phyloP scores from a whole-genome alignment of 2,888 invertebrate genomes.

The Parelbella ahira region DNA sequence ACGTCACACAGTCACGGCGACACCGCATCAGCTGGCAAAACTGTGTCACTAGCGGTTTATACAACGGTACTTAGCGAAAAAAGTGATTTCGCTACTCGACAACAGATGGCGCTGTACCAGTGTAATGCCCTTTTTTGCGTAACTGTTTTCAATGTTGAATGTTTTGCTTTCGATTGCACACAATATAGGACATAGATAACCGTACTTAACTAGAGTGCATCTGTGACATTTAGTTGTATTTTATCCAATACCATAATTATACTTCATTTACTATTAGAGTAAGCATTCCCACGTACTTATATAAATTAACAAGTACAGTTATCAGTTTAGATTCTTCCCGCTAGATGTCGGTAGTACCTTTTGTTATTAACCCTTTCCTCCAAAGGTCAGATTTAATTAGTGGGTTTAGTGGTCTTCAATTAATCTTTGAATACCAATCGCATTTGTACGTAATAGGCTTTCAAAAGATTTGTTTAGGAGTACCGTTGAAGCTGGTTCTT shows the following conservation, averaged over 20 bases:
- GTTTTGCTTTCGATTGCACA: conserved; percentile 28
- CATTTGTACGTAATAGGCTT: neutral
- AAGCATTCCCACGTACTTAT: conserved; percentile 7
- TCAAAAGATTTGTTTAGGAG: conserved; percentile 39
- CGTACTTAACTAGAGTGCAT: conserved; percentile 32
- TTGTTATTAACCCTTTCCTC: no score
- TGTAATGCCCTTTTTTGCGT: conserved; percentile 25
- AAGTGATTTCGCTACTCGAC: conserved; percentile 51
- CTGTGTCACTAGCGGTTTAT: conserved; percentile 69
- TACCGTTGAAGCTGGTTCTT: conserved; percentile 46
- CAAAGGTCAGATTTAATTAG: no score
- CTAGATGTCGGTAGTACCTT: conserved; percentile 42
- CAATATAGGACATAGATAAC: conserved; percentile 39
- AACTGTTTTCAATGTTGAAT: neutral
- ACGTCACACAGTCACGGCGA: conserved; percentile 40
- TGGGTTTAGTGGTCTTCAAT: no score
- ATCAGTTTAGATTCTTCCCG: conserved; percentile 34
- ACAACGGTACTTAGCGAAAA: conserved; percentile 55
- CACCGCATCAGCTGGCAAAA: conserved; percentile 65
- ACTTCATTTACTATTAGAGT: conserved; percentile 9
- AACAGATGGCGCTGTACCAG: conserved; percentile 55
- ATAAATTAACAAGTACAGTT: conserved; percentile 18
- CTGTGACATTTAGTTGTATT: conserved; percentile 30
- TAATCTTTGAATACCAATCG: conserved; percentile 10
- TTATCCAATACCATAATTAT: conserved; percentile 29